phyloP scores from a whole-genome alignment of 1,140 invertebrate genomes.

The Bombus polaris region DNA sequence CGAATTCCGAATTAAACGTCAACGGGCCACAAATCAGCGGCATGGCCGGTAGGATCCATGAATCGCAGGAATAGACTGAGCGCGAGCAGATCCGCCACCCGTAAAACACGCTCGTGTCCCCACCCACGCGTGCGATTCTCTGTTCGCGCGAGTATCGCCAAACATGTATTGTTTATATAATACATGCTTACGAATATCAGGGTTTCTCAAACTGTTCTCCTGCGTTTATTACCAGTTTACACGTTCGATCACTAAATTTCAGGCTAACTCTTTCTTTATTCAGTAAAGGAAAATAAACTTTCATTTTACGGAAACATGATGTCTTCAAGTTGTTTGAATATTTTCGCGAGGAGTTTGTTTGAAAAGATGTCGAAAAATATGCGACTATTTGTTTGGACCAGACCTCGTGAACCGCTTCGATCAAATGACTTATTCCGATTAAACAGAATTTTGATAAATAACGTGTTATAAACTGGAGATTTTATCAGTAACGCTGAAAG shows the following conservation, averaged over 20 bases:
- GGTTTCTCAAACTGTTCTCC: slow-evolving; percentile 15
- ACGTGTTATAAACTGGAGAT: too few relatives aligned
- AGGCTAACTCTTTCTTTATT: too few relatives aligned
- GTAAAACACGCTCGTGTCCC: slow-evolving; percentile 60
- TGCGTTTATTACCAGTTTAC: neutral
- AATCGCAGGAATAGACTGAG: slow-evolving; percentile 74
- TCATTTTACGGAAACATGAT: too few relatives aligned
- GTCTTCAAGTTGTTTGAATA: too few relatives aligned
- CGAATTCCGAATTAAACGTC: slow-evolving; percentile 48
- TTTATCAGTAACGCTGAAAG: too few relatives aligned
- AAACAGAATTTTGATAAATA: too few relatives aligned
- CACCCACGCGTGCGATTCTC: slow-evolving; percentile 50
- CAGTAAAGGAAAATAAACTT: neutral
- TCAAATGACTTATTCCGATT: too few relatives aligned
- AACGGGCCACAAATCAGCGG: slow-evolving; percentile 47
- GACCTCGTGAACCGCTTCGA: too few relatives aligned
- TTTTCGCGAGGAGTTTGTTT: too few relatives aligned
- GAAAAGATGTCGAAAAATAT: too few relatives aligned
- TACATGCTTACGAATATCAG: slow-evolving; percentile 24
- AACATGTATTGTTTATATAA: slow-evolving; percentile 27
- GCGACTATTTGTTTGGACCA: too few relatives aligned
- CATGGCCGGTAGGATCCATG: slow-evolving; percentile 65
- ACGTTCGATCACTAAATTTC: neutral
- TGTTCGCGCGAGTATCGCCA: neutral
- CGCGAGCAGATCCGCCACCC: slow-evolving; percentile 66